Evolutionary conservation across 2,888 invertebrate species (phyloP), one percentile per base, ranked within the genome.

Genomic region (Nowickia ferox): DNA sequence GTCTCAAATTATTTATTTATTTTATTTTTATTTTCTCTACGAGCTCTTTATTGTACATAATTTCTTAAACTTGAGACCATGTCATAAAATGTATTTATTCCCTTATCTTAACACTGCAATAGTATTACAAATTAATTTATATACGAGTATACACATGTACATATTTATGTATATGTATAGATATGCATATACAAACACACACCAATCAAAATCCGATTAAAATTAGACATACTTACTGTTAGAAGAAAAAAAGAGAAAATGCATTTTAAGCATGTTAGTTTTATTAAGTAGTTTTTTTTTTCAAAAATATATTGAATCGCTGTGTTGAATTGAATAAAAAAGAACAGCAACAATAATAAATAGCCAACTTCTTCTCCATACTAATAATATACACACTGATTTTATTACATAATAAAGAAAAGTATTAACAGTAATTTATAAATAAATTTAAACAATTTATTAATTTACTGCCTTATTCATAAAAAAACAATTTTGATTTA

Each of bases 381-480:
- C 53, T 17, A 30, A 59, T 19, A 19, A 44, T 44, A 57, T 17
- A 22, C 9, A 53, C 9, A 42, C 11, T 66, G 46, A 59, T 77
- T 40, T 77, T 30, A 30, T 68, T 22, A 59, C 48, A 59, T 30
- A 30, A 30, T 30, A 68, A 10, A 69, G 13, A 15, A 15, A 15
- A 51, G 30, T n/a, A 2, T 30, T 13, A 57, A 69, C 15, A 51
- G n/a, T 30, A 30, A 30, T 30, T 5, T 30, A 59, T 46, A 48
- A 59, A 71, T 66, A 44, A 76, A 77, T 57, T 65, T 48, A 44
- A 22, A 68, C 74, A 72, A 80, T 57, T 81, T 61, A 75, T 51
- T 17, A 68, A 66, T 46, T 48, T 30, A 6, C 30, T 30, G 30
- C 30, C 6, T 6, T 30, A 30, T 30, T 30, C 30, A 30, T 30